phyloP scores from a whole-genome alignment of 2,113 vertebrate species.

The Suncus etruscus region DNA sequence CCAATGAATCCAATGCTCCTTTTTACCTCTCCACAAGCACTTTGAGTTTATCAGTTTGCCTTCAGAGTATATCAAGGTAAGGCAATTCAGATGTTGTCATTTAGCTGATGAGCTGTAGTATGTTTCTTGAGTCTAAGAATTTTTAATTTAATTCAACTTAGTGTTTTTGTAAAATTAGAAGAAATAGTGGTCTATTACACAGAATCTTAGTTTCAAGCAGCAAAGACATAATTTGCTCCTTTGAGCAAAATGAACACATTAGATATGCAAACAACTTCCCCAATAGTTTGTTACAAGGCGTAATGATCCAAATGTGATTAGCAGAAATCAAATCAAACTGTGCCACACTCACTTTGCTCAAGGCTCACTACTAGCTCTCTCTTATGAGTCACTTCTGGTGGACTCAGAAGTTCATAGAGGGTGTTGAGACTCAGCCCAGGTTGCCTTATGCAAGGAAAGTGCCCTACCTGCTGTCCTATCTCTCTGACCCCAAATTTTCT shows the following conservation, averaged over 20 bases:
- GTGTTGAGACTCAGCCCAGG: no score
- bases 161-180: neutral
- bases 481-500: neutral
- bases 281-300: neutral
- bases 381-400: no score
- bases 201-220: neutral
- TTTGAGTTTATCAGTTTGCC: neutral
- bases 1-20: neutral
- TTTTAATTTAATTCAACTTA: conserved; percentile 29
- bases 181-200: neutral
- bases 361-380: no score
- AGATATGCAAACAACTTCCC: neutral
- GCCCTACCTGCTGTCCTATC: no score
- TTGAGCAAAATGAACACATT: neutral
- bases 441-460: no score
- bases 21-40: neutral
- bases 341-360: no score
- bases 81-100: neutral
- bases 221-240: conserved; percentile 1
- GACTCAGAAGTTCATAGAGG: no score
- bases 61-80: neutral
- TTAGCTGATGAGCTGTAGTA: neutral
- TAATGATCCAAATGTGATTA: neutral
- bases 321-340: neutral
- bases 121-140: neutral